Conservation (phyloP, 1,140 invertebrate species). For the Drosophila sp. region DNA sequence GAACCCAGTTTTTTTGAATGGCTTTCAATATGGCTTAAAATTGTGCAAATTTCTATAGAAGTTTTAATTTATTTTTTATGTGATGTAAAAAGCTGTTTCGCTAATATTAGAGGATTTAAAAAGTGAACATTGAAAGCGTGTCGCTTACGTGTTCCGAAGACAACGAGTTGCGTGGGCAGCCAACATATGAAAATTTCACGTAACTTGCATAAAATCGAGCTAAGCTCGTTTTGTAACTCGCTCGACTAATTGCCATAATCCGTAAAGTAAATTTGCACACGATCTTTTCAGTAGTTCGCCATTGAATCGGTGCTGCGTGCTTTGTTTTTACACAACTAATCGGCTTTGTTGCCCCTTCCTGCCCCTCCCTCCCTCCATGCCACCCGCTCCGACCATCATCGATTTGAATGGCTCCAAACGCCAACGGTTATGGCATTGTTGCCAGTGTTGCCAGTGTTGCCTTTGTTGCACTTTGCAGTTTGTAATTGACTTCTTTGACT, state of each 20-base stretch:
- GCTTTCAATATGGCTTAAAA: too few species aligned
- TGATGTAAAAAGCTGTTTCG: too few species aligned
- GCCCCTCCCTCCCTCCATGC: constrained; percentile 1
- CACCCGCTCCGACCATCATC: not conserved
- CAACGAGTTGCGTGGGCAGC: not conserved
- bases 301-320: constrained; percentile 29
- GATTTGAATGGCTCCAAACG: not conserved
- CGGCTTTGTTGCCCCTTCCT: constrained; percentile 46
- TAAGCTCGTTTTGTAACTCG: constrained; percentile 57
- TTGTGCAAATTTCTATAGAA: too few species aligned
- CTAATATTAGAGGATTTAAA: not conserved
- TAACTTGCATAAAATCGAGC: constrained; percentile 43
- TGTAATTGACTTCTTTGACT: constrained; percentile 57
- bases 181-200: not conserved
- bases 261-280: constrained; percentile 62
- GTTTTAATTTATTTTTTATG: too few species aligned
- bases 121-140: not conserved
- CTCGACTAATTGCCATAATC: constrained; percentile 74
- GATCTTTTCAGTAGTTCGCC: not conserved
- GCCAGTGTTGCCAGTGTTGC: not conserved
- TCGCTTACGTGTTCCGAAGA: not conserved
- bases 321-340: constrained; percentile 73
- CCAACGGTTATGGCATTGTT: not conserved
- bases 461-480: constrained; percentile 7
- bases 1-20: too few species aligned